phyloP scores from a whole-genome alignment of 2,888 invertebrate genomes.

The Ischnura elegans region DNA sequence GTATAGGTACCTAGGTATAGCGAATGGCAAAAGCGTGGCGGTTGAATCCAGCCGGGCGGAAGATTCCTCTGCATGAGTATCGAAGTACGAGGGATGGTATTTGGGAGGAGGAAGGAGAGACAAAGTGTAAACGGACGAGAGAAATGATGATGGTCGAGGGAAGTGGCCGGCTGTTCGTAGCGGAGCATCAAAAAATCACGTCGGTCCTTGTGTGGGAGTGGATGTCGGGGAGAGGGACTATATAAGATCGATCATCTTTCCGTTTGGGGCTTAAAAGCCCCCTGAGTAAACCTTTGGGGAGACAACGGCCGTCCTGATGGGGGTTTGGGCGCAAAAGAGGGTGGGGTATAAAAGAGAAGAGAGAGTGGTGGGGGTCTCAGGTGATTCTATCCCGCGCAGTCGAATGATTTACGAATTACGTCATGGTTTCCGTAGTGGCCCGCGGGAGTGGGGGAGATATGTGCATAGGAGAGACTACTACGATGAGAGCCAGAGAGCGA shows the following conservation, averaged over 20 bases:
- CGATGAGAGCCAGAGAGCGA: no score
- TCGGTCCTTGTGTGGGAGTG: not conserved
- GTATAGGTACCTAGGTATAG: no score
- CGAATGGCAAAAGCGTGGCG: no score
- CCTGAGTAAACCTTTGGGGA: not conserved
- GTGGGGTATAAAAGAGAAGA: not conserved
- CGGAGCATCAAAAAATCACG: conserved; percentile 19
- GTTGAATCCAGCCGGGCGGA: no score
- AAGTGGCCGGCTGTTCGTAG: not conserved
- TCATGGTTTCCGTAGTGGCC: not conserved
- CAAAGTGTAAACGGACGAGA: not conserved
- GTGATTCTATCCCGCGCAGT: not conserved
- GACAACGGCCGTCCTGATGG: not conserved
- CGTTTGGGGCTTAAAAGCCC: not conserved
- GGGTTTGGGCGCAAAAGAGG: no score
- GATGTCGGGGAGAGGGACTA: no score
- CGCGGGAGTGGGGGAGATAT: not conserved
- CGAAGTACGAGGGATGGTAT: not conserved
- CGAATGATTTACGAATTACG: conserved; percentile 30
- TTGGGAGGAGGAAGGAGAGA: not conserved
- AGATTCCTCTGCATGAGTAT: no score
- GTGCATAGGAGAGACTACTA: no score
- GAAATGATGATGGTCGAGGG: not conserved
- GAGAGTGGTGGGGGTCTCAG: not conserved
- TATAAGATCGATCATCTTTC: conserved; percentile 28